Conservation (phyloP, 2,113 vertebrate species). For the Ailurus styani region DNA sequence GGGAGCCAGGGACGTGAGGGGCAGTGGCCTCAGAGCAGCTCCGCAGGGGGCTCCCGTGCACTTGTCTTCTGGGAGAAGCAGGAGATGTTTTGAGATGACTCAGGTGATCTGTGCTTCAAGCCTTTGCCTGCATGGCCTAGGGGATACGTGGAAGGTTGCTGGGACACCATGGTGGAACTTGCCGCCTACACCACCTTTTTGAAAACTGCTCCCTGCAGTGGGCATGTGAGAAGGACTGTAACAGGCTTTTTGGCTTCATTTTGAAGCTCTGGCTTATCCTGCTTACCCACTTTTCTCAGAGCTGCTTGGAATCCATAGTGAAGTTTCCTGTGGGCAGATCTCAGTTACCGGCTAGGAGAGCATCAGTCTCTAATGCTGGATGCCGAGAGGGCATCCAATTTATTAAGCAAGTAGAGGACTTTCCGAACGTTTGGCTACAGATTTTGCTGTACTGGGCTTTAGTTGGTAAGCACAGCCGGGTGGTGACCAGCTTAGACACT, state of each 20-base stretch:
- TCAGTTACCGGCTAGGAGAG: neutral
- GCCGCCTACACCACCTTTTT: neutral
- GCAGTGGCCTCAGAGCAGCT: accelerated
- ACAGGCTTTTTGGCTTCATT: neutral
- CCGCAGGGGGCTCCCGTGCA: neutral
- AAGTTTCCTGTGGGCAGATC: neutral
- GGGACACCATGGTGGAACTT: neutral
- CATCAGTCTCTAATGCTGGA: neutral
- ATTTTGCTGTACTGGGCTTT: neutral
- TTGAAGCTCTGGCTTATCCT: neutral
- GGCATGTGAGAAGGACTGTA: neutral
- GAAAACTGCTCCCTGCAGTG: neutral
- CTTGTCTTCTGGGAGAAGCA: neutral
- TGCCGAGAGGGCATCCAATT: neutral
- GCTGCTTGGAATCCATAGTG: neutral
- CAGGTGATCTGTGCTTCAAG: neutral
- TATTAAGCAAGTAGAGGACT: neutral
- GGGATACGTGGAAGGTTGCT: accelerated
- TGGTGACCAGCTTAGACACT: too few relatives aligned
- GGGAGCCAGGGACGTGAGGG: neutral
- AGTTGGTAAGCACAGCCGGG: neutral
- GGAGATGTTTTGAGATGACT: neutral
- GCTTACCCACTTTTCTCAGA: neutral
- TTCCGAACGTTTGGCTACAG: neutral
- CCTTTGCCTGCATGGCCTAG: neutral